Evolutionary conservation across 2,797 vertebrate species (phyloP).

Genomic region (Silurus lanzhouensis): DNA sequence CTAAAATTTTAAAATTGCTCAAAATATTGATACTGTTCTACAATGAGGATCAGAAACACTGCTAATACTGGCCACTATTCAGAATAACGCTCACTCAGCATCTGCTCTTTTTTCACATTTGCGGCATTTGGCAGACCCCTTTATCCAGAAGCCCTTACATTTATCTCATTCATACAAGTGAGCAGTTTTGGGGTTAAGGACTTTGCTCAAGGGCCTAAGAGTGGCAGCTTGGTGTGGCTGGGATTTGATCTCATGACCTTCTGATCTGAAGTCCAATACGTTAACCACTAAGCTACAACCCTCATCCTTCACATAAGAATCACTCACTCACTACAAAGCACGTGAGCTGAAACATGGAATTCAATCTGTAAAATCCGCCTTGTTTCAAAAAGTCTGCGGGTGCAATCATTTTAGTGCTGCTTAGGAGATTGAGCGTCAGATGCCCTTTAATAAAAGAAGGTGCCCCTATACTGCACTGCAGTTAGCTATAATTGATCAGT

Average conservation of each 20-base stretch:
- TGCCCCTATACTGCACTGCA: not conserved
- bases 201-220: too few species aligned
- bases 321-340: not conserved
- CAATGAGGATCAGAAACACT: not conserved
- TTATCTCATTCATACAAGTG: too few species aligned
- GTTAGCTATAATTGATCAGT: not conserved
- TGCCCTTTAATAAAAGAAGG: not conserved
- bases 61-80: not conserved
- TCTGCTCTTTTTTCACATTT: not conserved
- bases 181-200: too few species aligned
- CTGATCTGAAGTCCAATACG: too few species aligned
- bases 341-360: not conserved
- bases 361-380: not conserved
- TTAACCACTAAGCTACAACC: too few species aligned
- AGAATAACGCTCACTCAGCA: not conserved
- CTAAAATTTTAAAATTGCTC: not conserved
- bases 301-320: not conserved
- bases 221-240: too few species aligned
- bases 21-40: not conserved
- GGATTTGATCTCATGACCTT: too few species aligned
- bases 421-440: not conserved
- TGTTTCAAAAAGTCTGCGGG: not conserved
- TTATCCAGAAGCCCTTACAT: too few species aligned
- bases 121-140: too few species aligned
- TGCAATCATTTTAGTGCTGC: not conserved